These are phyloP conservation scores for Barnardius zonarius DNA, from an alignment of 2,113 vertebrate species.

Conservation along the genomic window DNA sequence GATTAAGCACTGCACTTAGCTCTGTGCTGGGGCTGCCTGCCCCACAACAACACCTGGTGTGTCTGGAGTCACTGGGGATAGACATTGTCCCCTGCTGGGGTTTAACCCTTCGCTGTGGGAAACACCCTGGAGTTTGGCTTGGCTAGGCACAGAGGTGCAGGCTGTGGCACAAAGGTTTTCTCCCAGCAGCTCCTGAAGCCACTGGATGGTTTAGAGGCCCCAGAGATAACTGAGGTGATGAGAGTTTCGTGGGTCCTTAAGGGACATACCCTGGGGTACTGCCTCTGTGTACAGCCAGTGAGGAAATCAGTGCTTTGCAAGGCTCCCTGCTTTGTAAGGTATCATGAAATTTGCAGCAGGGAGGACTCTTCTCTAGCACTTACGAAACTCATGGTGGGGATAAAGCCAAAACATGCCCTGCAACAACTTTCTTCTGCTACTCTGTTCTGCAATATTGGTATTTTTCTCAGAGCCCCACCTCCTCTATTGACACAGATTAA, in stretches of 20 bases:
- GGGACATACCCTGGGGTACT: not conserved
- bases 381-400: not conserved
- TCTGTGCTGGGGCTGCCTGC: not conserved
- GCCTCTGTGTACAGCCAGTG: not conserved
- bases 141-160: not conserved
- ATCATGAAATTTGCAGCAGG: not conserved
- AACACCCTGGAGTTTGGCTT: not conserved
- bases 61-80: accelerated
- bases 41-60: not conserved
- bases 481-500: not conserved
- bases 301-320: not conserved
- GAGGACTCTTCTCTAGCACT: not conserved
- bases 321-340: not conserved
- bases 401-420: not conserved
- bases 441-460: not conserved
- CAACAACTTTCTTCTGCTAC: not conserved
- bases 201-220: not conserved
- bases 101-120: not conserved
- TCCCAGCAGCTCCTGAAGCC: not conserved
- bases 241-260: not conserved
- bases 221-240: not conserved
- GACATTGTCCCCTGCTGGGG: not conserved
- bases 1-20: not conserved
- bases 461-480: not conserved
- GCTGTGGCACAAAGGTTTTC: not conserved